These are phyloP conservation scores for Orthosia gracilis DNA, from an alignment of 2,888 invertebrate species.

Conservation along the genomic window DNA sequence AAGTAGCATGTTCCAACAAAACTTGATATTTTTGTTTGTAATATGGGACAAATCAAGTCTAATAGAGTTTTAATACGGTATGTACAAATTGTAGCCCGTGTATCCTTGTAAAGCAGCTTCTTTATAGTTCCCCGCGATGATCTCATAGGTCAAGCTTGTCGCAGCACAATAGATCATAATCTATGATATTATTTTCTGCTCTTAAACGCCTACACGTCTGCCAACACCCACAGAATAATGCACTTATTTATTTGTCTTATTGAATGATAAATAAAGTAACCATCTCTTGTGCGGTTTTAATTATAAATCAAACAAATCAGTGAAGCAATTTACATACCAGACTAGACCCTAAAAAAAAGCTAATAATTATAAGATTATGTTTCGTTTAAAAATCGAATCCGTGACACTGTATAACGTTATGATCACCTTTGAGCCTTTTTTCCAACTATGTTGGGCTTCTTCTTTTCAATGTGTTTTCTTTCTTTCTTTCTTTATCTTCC, in stretches of 20 bases:
- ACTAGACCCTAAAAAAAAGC: background rate
- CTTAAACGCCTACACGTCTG: slow-evolving; percentile 10
- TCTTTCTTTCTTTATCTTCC: too few relatives aligned
- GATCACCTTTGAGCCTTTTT: too few relatives aligned
- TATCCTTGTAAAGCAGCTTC: background rate
- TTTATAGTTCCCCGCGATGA: slow-evolving; percentile 27
- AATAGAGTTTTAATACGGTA: too few relatives aligned
- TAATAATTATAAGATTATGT: background rate
- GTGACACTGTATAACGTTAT: background rate
- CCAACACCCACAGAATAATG: slow-evolving; percentile 3
- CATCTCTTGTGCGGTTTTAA: background rate
- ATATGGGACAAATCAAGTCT: too few relatives aligned
- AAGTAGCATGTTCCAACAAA: too few relatives aligned
- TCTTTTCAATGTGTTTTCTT: too few relatives aligned
- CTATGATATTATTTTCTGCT: slow-evolving; percentile 31
- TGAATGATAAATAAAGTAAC: slow-evolving; percentile 3
- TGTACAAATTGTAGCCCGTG: too few relatives aligned
- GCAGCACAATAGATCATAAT: slow-evolving; percentile 35
- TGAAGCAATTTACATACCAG: background rate
- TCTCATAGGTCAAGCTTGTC: slow-evolving; percentile 42
- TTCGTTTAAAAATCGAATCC: background rate
- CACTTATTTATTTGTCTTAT: background rate
- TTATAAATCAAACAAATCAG: background rate
- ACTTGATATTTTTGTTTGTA: too few relatives aligned
- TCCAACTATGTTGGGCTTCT: too few relatives aligned